Percentiles rank a stretch among this genome's conserved stretches.
Evolutionary conservation across 2,888 invertebrate genomes (phyloP).

Genomic region (Tricholauxania praeusta): DNA sequence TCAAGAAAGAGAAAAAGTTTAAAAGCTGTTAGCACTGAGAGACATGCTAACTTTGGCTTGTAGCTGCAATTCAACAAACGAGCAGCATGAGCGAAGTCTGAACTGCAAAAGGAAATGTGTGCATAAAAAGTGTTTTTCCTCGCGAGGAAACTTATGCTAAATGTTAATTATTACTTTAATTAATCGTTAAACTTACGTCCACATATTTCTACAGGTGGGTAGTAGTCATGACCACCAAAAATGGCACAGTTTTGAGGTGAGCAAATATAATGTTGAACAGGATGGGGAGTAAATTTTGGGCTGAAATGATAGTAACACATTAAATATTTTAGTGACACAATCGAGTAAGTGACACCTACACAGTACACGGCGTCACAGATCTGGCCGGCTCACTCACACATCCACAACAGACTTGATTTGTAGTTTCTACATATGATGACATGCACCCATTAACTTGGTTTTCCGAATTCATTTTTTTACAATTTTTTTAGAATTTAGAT

Average conservation of each 20-base stretch:
- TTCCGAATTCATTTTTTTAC: constrained; percentile 42
- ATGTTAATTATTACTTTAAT: background rate
- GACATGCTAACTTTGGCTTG: too few species aligned
- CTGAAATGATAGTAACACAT: constrained; percentile 9
- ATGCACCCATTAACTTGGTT: constrained; percentile 33
- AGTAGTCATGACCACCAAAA: constrained; percentile 52
- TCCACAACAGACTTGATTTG: constrained; percentile 24
- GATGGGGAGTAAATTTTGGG: constrained; percentile 27
- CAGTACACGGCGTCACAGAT: constrained; percentile 1
- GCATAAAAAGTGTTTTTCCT: too few species aligned
- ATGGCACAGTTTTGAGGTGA: constrained; percentile 49
- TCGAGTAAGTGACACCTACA: constrained; percentile 9
- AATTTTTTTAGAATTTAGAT: constrained; percentile 43
- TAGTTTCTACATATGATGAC: background rate
- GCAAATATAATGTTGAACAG: constrained; percentile 44
- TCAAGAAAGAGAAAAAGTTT: too few species aligned
- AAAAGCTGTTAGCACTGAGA: too few species aligned
- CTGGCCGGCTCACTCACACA: constrained; percentile 16
- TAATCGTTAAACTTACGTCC: constrained; percentile 35
- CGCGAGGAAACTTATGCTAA: background rate
- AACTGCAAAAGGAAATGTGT: too few species aligned
- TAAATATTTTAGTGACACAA: background rate
- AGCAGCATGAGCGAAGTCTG: too few species aligned
- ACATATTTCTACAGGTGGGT: constrained; percentile 46
- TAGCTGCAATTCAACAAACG: too few species aligned